A percentile compares a stretch with the other conserved stretches of the same genome.
Evolutionary conservation across 2,113 vertebrate genomes (phyloP).

Genomic region (Gobius niger): DNA sequence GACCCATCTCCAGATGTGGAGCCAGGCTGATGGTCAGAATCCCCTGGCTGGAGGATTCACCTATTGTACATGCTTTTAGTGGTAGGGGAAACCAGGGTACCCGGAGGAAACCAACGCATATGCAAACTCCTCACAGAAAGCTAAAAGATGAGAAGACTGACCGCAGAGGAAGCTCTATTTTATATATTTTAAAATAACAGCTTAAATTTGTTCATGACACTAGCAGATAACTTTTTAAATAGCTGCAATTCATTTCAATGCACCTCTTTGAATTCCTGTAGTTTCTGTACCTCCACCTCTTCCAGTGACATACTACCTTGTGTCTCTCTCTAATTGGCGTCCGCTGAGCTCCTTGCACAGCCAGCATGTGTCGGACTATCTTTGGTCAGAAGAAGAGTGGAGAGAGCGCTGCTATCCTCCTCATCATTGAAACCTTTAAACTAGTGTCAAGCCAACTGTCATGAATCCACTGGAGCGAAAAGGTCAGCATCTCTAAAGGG

Average conservation of each 20-base stretch:
- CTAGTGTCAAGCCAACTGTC: conserved; percentile 4
- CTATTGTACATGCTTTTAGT: too few species aligned
- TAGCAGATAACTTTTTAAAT: background rate
- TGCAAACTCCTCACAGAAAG: too few species aligned
- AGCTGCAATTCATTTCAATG: too few species aligned
- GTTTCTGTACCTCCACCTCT: background rate
- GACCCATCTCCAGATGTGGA: too few species aligned
- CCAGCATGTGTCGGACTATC: conserved; percentile 15
- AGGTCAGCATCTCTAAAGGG: conserved; percentile 14
- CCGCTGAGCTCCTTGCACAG: conserved; percentile 30
- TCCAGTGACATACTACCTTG: conserved; percentile 46
- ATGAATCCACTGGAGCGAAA: background rate
- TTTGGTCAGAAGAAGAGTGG: background rate
- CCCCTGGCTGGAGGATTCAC: too few species aligned
- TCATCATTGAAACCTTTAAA: conserved; percentile 12
- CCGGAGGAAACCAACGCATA: too few species aligned
- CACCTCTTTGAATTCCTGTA: too few species aligned
- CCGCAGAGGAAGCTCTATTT: too few species aligned
- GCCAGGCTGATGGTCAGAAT: too few species aligned
- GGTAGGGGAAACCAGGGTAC: too few species aligned
- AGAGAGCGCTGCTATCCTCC: background rate
- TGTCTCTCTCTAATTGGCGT: conserved; percentile 44
- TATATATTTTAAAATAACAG: background rate
- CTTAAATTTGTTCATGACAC: background rate
- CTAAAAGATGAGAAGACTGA: too few species aligned